phyloP scores from a whole-genome alignment of 2,113 vertebrate species.

The Crocuta crocuta region DNA sequence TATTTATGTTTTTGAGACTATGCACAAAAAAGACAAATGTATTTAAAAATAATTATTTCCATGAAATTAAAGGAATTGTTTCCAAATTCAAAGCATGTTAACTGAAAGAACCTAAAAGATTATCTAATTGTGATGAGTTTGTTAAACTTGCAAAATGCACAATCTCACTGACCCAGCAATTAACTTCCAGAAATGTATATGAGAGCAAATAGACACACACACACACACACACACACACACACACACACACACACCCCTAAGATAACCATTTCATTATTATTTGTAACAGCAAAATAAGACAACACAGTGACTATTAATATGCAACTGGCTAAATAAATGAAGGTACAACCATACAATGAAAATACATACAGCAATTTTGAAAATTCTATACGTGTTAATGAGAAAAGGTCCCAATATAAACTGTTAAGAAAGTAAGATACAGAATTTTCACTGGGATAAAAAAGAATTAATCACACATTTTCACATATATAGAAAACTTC shows the following conservation, averaged over 20 bases:
- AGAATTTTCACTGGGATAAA: conserved; percentile 35
- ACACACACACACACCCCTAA: background rate
- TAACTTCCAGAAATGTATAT: conserved; percentile 37
- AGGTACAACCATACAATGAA: background rate
- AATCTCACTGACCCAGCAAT: conserved; percentile 17
- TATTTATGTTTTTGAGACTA: conserved; percentile 95
- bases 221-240: background rate
- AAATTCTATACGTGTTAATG: background rate
- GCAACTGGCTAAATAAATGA: conserved; percentile 43
- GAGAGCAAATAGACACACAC: background rate
- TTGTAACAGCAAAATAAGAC: conserved; percentile 37
- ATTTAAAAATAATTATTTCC: conserved; percentile 62
- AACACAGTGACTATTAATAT: background rate
- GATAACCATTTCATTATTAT: conserved; percentile 20
- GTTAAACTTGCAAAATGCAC: conserved; percentile 14
- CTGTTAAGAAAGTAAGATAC: conserved; percentile 20
- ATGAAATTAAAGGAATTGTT: conserved; percentile 51
- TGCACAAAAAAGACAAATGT: conserved; percentile 72
- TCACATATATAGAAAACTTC: background rate
- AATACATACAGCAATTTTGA: background rate
- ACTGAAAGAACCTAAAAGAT: conserved; percentile 14
- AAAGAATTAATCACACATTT: conserved; percentile 58
- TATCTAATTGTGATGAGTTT: background rate
- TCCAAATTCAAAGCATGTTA: conserved; percentile 51
- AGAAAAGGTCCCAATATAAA: conserved; percentile 3